Conservation (phyloP, 1,140 invertebrate species). For the Ephestia elutella region DNA sequence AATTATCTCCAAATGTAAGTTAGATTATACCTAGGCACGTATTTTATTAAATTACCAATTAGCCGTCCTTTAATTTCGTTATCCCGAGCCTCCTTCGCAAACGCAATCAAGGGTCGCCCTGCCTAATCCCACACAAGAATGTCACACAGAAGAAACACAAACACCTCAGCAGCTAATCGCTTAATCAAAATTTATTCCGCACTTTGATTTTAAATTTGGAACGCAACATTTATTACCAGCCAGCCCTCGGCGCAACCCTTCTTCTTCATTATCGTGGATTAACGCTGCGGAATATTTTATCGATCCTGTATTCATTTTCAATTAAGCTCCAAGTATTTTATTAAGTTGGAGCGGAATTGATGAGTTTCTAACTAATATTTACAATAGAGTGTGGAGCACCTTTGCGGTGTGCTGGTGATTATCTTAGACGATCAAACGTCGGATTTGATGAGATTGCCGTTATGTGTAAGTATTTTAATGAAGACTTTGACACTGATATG, state of each 20-base stretch:
- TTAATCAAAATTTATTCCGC: conserved; percentile 75
- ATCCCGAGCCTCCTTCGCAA: conserved; percentile 8
- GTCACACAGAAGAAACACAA: conserved; percentile 46
- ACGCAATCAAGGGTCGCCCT: conserved; percentile 16
- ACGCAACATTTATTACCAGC: conserved; percentile 71
- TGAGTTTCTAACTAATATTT: conserved; percentile 74
- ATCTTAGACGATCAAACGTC: conserved; percentile 12
- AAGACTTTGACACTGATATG: neutral
- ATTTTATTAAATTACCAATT: neutral
- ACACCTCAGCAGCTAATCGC: conserved; percentile 69
- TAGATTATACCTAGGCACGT: too few species aligned
- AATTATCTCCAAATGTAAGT: too few species aligned
- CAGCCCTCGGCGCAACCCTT: conserved; percentile 59
- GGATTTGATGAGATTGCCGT: conserved; percentile 10
- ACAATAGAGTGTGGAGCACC: conserved; percentile 52
- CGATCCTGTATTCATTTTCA: conserved; percentile 74
- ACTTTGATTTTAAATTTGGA: conserved; percentile 73
- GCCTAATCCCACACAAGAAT: conserved; percentile 22
- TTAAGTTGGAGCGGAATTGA: conserved; percentile 72
- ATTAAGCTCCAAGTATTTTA: conserved; percentile 74
- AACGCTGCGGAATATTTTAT: conserved; percentile 72
- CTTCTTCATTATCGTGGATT: conserved; percentile 72
- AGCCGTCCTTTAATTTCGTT: neutral
- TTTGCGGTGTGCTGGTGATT: conserved; percentile 29
- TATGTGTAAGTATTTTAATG: neutral